Evolutionary conservation across 2,113 vertebrate species (phyloP), one percentile per base, ranked within the genome.

Genomic region (Patagioenas fasciata): DNA sequence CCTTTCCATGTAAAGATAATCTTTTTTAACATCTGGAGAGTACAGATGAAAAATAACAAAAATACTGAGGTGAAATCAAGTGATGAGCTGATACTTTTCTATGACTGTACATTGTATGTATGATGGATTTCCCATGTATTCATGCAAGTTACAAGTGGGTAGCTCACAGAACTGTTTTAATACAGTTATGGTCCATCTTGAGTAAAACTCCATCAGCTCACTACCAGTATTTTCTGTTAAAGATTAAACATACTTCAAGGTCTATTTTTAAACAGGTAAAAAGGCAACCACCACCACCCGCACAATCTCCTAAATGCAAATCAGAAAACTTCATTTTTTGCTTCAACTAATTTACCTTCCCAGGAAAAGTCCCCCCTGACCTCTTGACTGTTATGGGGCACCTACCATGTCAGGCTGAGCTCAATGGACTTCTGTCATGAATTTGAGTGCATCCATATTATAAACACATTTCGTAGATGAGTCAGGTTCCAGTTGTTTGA

Each of bases 1-100:
- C 8, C 9, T 80, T 53, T 89, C 50, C 9, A 40, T 18, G 15
- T 34, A 66, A 58, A 0, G 0, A 10, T 48, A 61, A 32, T 31
- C 16, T 48, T 18, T 67, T 53, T 50, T 58, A 51, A 72, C 3
- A 54, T 20, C 12, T 56, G 31, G 18, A 67, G 83, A 72, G 26
- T 25, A 42, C 4, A 66, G 53, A 47, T 38, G 65, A 60, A 71
- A 6, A 65, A 80, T 24, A 47, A 40, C 20, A 74, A 48, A 73
- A 56, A 18, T 32, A 31, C 14, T 74, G 38, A 40, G 5, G 31
- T 34, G 26, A 48, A 8, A 13, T 48, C 31, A 53, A 67, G 23
- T 34, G 21, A 31, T 31, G 47, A 48, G 12, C 25, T 48, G 53
- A 31, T 31, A 54, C 25, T 40, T 67, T 31, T 74, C 50, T 36